These are phyloP conservation scores for Enchytraeus crypticus DNA, from an alignment of 2,888 invertebrate species.

Conservation along the genomic window DNA sequence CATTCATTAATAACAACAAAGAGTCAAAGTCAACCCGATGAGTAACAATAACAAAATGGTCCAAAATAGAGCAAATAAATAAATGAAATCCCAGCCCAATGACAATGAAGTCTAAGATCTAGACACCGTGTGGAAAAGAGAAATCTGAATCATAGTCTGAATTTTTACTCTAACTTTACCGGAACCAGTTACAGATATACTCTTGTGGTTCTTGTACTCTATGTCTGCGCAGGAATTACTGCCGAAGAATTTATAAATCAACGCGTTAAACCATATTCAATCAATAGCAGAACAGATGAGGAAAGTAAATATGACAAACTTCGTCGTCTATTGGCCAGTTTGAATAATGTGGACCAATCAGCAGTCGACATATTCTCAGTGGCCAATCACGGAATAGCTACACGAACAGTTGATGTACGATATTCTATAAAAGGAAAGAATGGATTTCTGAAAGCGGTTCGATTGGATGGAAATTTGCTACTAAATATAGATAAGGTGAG, in stretches of 20 bases:
- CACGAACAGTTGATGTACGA: constrained; percentile 73
- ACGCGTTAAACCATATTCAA: constrained; percentile 14
- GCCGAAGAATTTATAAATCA: constrained; percentile 81
- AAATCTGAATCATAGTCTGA: too few relatives aligned
- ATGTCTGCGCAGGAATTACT: constrained; percentile 63
- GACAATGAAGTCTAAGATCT: background rate
- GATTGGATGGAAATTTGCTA: constrained; percentile 79
- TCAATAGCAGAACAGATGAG: constrained; percentile 23
- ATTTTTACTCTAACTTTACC: too few relatives aligned
- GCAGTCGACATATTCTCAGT: constrained; percentile 95
- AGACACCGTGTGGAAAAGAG: too few relatives aligned
- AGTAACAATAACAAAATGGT: too few relatives aligned
- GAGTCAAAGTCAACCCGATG: too few relatives aligned
- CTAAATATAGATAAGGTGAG: constrained; percentile 36
- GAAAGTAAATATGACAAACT: constrained; percentile 82
- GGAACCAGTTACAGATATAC: too few relatives aligned
- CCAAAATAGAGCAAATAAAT: background rate
- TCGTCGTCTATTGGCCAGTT: constrained; percentile 75
- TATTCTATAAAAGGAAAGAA: constrained; percentile 92
- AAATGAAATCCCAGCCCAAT: background rate
- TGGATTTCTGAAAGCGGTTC: constrained; percentile 81
- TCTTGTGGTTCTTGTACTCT: too few relatives aligned
- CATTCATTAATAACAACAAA: too few relatives aligned
- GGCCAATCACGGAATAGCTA: constrained; percentile 67
- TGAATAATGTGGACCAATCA: constrained; percentile 71